A percentile compares a stretch with the other conserved stretches of the same genome.
phyloP scores from a whole-genome alignment of 2,888 invertebrate genomes.

The Apodemia mormo region DNA sequence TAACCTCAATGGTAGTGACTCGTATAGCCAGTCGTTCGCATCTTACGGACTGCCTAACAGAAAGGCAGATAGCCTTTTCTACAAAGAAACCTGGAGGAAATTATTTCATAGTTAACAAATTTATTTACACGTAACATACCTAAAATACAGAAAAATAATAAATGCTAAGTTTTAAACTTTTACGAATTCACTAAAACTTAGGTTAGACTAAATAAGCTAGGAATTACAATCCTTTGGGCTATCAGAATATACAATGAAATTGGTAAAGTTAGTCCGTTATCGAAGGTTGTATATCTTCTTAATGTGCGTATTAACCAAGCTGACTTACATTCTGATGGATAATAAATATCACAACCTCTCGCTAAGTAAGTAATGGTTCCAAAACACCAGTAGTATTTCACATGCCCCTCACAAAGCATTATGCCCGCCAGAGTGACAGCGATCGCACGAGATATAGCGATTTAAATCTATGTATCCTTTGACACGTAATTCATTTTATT shows the following conservation, averaged over 20 bases:
- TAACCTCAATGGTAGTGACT: too few relatives aligned
- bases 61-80: too few relatives aligned
- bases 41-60: too few relatives aligned
- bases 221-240: not conserved
- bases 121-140: too few relatives aligned
- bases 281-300: conserved; percentile 51
- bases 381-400: conserved; percentile 49
- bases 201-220: not conserved
- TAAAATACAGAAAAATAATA: not conserved
- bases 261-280: conserved; percentile 42
- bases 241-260: conserved; percentile 23
- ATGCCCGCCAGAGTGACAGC: conserved; percentile 28
- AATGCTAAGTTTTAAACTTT: not conserved
- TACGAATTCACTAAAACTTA: not conserved
- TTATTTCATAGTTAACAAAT: too few relatives aligned
- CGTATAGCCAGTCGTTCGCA: too few relatives aligned
- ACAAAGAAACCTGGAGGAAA: too few relatives aligned
- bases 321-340: conserved; percentile 51
- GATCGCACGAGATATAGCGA: conserved; percentile 23
- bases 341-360: conserved; percentile 59
- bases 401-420: conserved; percentile 56
- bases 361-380: conserved; percentile 51
- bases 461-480: not conserved
- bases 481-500: too few relatives aligned
- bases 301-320: conserved; percentile 51